These are phyloP conservation scores for Phenganax marumi DNA, from an alignment of 92 coral and sea anemone species.

Conservation along the genomic window DNA sequence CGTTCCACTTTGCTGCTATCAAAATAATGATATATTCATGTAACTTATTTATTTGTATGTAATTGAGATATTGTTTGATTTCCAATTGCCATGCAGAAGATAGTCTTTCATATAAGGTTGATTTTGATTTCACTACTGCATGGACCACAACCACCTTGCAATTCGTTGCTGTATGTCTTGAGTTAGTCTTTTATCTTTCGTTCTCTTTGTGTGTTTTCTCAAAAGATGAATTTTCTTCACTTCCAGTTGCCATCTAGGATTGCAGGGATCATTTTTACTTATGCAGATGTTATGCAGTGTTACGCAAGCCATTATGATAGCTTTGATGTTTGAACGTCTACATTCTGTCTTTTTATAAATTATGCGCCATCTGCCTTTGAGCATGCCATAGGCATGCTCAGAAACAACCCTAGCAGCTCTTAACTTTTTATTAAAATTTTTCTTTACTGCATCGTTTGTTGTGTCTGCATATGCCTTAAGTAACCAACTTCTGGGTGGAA, in stretches of 20 bases:
- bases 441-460: slow-evolving; percentile 36
- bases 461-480: slow-evolving; percentile 49
- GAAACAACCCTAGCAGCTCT: slow-evolving; percentile 51
- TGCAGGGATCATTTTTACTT: slow-evolving; percentile 47
- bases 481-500: slow-evolving; percentile 53
- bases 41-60: no score
- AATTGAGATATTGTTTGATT: neutral
- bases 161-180: slow-evolving; percentile 33
- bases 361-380: slow-evolving; percentile 55
- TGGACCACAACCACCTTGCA: slow-evolving; percentile 54
- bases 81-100: neutral
- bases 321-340: slow-evolving; percentile 44
- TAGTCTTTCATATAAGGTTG: neutral
- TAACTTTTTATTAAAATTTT: slow-evolving; percentile 43
- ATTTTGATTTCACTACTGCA: neutral
- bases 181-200: slow-evolving; percentile 38
- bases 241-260: slow-evolving; percentile 54
- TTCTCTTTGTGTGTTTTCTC: slow-evolving; percentile 38
- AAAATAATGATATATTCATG: no score
- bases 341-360: slow-evolving; percentile 55
- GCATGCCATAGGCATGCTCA: slow-evolving; percentile 60
- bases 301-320: slow-evolving; percentile 50
- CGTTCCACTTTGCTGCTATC: no score
- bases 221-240: slow-evolving; percentile 36
- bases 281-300: slow-evolving; percentile 42